Base-by-base conservation (phyloP, 2,797 vertebrate genomes). In the Melopsittacus undulatus region DNA sequence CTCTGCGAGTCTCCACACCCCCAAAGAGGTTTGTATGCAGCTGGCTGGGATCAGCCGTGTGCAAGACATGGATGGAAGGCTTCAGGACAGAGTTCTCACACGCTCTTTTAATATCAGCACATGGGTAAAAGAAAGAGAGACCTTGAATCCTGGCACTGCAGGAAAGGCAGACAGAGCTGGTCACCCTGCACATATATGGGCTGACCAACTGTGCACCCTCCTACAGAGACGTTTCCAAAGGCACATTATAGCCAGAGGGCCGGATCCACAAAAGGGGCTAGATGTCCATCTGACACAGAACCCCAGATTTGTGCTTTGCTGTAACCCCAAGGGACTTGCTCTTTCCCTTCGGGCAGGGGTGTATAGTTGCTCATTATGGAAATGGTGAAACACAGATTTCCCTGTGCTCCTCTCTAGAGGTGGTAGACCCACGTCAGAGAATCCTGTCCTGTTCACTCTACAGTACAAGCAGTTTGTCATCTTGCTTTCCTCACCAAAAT, bases 401-500 rank as follows among this genome's bases (percentile, higher is more conserved):
- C 40, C 6, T 4, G 6, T 61, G 34, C 29, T n/a, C 29, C 34
- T 68, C 61, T 75, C 49, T 42, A 27, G 83, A 38, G 30, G 11
- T 34, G 29, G 23, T 30, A 20, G 52, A 56, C 2, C 1, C 42
- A 62, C 19, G 66, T 0, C 15, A 68, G 27, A 27, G 38, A 89
- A 59, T 52, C 59, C 26, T 54, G 30, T 34, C 29, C 23, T 27
- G 5, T 10, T 78, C 3, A 43, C 68, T 52, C 42, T 32, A 13
- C 16, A 51, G 24, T 43, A 79, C 79, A 49, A 91, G 30, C 36
- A 72, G 11, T 68, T 81, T 81, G 18, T 64, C 22, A 3, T 69
- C 43, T 76, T 90, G 36, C 36, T 92, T 88, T 83, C 82, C 59
- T 78, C 66, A 90, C 27, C 76, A 82, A 87, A 89, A 83, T 7